These are phyloP conservation scores for Agrotis exclamationis DNA, from an alignment of 2,888 invertebrate species.

Conservation along the genomic window DNA sequence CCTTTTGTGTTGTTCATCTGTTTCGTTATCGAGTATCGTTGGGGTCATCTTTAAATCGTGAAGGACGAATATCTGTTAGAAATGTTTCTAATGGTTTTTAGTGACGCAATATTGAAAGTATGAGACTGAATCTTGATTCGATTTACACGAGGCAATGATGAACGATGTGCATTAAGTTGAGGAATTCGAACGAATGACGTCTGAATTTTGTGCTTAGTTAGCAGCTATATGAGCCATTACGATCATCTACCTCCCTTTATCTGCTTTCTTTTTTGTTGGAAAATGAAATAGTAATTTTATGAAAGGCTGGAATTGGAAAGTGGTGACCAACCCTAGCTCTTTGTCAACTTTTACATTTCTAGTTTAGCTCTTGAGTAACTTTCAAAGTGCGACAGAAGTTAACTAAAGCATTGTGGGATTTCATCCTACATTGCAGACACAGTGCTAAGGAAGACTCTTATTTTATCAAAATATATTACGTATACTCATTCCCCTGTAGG, in stretches of 20 bases:
- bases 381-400: conserved; percentile 16
- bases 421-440: background rate
- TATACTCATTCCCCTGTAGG: background rate
- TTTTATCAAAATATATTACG: background rate
- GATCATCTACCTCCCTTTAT: too few species aligned
- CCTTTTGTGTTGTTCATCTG: conserved; percentile 26
- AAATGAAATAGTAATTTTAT: background rate
- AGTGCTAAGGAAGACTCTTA: background rate
- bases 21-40: conserved; percentile 20
- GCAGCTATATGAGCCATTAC: background rate
- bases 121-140: background rate
- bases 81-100: background rate
- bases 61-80: background rate
- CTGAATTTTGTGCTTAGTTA: background rate
- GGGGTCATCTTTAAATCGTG: conserved; percentile 9
- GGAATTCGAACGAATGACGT: background rate
- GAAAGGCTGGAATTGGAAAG: background rate
- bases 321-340: background rate
- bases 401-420: conserved; percentile 7
- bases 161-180: background rate
- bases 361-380: conserved; percentile 28
- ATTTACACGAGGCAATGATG: too few species aligned
- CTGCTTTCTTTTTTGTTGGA: too few species aligned
- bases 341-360: conserved; percentile 38
- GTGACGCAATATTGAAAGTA: background rate